These are phyloP conservation scores for Sylvilagus floridanus DNA, from an alignment of 2,797 vertebrate genomes.

Conservation along the genomic window DNA sequence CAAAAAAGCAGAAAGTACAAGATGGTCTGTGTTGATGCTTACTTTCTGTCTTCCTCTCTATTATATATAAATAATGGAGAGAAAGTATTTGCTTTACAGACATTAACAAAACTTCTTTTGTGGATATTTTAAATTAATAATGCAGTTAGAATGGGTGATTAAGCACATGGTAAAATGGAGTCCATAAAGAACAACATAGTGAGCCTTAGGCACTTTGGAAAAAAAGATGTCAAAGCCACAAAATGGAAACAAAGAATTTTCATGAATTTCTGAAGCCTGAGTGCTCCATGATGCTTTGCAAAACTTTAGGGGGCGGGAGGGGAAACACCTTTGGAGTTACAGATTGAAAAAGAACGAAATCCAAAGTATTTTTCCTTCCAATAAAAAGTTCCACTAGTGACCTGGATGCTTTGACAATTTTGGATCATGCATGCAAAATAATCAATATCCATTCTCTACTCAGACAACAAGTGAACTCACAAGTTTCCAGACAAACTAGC, in stretches of 20 bases:
- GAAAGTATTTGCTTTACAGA: constrained; percentile 44
- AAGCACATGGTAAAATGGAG: constrained; percentile 63
- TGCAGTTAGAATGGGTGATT: constrained; percentile 20
- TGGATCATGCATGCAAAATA: constrained; percentile 90
- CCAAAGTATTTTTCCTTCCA: constrained; percentile 73
- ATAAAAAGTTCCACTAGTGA: constrained; percentile 85
- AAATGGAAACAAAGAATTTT: constrained; percentile 63
- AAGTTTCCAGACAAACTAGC: constrained; percentile 85
- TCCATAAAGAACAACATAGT: constrained; percentile 9
- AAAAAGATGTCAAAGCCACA: constrained; percentile 45
- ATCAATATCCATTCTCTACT: constrained; percentile 84
- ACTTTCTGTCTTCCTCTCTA: constrained; percentile 17
- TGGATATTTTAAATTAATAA: constrained; percentile 64
- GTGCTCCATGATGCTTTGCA: constrained; percentile 34
- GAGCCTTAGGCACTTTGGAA: constrained; percentile 78
- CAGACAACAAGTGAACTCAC: constrained; percentile 85
- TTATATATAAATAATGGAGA: not conserved
- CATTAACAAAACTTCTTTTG: constrained; percentile 38
- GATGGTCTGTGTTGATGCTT: not conserved
- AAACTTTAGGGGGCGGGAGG: constrained; percentile 30
- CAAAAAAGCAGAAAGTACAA: constrained; percentile 40
- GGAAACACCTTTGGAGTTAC: constrained; percentile 77
- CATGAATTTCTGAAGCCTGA: constrained; percentile 65
- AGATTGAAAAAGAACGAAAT: constrained; percentile 75
- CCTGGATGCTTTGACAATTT: constrained; percentile 90